Percentiles rank a stretch among this genome's conserved stretches.
These are phyloP conservation scores for Prorops nasuta DNA, from an alignment of 1,140 invertebrate genomes.

Conservation along the genomic window DNA sequence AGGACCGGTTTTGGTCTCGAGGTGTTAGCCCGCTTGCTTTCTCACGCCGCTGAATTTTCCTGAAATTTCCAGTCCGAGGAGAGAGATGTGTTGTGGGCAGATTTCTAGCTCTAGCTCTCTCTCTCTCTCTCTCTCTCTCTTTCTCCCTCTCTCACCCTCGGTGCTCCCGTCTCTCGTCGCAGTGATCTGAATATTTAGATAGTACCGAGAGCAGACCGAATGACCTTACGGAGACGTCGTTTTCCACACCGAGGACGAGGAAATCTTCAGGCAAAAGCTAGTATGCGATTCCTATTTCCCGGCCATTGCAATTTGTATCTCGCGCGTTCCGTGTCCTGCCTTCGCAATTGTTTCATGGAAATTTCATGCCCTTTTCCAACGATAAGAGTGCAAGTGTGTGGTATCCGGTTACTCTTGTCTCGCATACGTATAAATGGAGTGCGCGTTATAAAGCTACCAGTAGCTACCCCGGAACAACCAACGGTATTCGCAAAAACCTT, in stretches of 20 bases:
- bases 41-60: conserved; percentile 1
- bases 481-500: too few relatives aligned
- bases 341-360: too few relatives aligned
- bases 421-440: too few relatives aligned
- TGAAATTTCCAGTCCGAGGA: conserved; percentile 13
- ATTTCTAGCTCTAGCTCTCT: not conserved
- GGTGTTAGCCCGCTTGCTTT: not conserved
- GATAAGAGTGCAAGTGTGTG: too few relatives aligned
- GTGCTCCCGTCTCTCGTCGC: not conserved
- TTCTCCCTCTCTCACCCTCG: not conserved
- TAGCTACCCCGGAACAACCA: too few relatives aligned
- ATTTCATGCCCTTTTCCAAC: too few relatives aligned
- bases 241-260: conserved; percentile 13
- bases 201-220: conserved; percentile 16
- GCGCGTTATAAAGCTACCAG: too few relatives aligned
- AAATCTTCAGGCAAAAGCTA: conserved; percentile 19
- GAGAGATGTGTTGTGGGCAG: not conserved
- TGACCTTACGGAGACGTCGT: conserved; percentile 19
- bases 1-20: conserved; percentile 10
- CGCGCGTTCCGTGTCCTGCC: not conserved
- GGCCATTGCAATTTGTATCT: conserved; percentile 9
- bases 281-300: conserved; percentile 21
- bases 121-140: not conserved
- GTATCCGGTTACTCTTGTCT: too few relatives aligned
- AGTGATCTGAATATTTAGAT: conserved; percentile 37